Evolutionary conservation across 2,113 vertebrate genomes (phyloP).

Genomic region (Craseonycteris thonglongyai): DNA sequence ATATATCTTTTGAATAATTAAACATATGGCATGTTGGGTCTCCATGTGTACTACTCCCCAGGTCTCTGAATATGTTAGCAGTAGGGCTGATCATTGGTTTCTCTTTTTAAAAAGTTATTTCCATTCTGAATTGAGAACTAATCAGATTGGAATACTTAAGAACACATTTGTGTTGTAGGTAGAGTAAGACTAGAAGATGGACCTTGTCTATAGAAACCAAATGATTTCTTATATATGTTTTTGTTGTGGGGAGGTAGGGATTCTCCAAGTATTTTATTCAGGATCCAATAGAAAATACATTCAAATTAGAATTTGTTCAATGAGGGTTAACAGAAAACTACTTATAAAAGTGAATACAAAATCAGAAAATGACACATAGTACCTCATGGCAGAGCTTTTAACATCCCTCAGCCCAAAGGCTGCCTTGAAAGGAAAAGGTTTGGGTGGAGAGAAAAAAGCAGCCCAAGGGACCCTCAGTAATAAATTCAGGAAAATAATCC

Average conservation of each 20-base stretch:
- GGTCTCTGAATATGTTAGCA: background rate
- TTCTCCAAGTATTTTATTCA: background rate
- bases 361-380: background rate
- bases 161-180: background rate
- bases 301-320: background rate
- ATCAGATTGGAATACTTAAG: background rate
- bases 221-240: background rate
- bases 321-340: background rate
- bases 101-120: background rate
- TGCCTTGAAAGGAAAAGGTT: background rate
- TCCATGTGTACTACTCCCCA: background rate
- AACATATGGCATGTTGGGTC: background rate
- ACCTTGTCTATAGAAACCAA: background rate
- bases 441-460: background rate
- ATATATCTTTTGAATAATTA: background rate
- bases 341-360: background rate
- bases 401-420: background rate
- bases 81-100: background rate
- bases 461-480: background rate
- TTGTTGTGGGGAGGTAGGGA: background rate
- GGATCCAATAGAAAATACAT: background rate
- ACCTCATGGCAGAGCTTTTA: background rate
- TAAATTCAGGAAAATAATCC: background rate
- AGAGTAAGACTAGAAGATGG: background rate
- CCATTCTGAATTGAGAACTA: background rate